Percentiles rank a stretch among this genome's conserved stretches.
Evolutionary conservation across 2,888 invertebrate genomes (phyloP).

Genomic region (Gerris lacustris): DNA sequence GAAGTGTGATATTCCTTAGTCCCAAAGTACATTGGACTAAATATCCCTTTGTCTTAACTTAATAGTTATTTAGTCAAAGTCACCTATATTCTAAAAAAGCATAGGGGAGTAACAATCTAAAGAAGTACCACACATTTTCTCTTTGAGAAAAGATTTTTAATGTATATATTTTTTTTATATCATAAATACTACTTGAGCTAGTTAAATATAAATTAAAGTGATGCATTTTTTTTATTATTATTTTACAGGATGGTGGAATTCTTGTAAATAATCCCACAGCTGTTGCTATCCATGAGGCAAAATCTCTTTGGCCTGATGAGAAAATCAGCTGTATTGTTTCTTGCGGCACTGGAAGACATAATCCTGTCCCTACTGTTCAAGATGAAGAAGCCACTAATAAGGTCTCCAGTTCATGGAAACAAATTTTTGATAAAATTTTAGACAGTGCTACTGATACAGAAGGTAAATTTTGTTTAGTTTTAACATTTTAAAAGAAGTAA

Average conservation of each 20-base stretch:
- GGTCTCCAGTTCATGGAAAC: conserved; percentile 50
- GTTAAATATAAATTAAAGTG: no score
- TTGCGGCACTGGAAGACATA: conserved; percentile 61
- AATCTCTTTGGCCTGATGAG: conserved; percentile 63
- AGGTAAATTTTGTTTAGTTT: conserved; percentile 40
- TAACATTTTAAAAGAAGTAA: neutral
- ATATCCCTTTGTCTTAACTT: no score
- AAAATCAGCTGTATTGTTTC: conserved; percentile 68
- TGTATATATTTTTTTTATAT: no score
- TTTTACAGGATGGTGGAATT: conserved; percentile 61
- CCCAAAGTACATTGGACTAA: no score
- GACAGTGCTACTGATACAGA: conserved; percentile 81
- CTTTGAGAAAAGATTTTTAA: no score
- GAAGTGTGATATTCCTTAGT: no score
- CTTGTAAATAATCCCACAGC: conserved; percentile 80
- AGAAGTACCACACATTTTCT: no score
- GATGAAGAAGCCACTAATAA: conserved; percentile 37
- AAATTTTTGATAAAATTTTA: conserved; percentile 65
- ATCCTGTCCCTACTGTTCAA: conserved; percentile 36
- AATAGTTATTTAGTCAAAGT: no score
- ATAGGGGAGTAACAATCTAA: no score
- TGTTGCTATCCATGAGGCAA: conserved; percentile 76
- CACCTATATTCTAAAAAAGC: no score
- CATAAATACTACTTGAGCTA: no score
- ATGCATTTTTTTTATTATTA: neutral